Base-by-base conservation (phyloP, 2,888 invertebrate genomes). In the Leucophora obtusa region DNA sequence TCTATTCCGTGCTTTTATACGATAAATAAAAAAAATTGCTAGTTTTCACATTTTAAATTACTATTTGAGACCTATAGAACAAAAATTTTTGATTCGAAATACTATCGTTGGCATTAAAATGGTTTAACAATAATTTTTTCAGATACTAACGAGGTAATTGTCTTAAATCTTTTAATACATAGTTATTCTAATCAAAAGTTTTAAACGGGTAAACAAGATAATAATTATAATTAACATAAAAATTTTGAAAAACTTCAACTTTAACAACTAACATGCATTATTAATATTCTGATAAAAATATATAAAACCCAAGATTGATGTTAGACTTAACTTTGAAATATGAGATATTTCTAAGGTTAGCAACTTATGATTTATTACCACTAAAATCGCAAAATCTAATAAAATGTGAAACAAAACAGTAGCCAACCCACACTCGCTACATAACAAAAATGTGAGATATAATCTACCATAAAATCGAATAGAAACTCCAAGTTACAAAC, bases 391-490 rank as follows among this genome's bases (percentile, higher is more conserved):
- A 75, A 71, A 54, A 33, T 21, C n/a, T 15, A n/a, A 1, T 7
- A 66, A 69, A 79, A 75, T 79, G 62, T 80, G 69, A 75, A 76
- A 80, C 80, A 80, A 76, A 76, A 72, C 79, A 72, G 80, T 72
- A 80, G 76, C 51, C 71, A 76, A 72, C 80, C 80, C 62, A 80
- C 80, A 72, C 80, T 60, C 35, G 59, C n/a, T 10, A 1, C 10
- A 4, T 21, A 28, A 33, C 11, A 47, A 43, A 17, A 43, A 59
- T 43, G 66, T 38, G n/a, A 63, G 58, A 71, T 68, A 62, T 72
- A 71, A 71, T 60, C 10, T 51, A n/a, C 24, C 11, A 72, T 28
- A 17, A 47, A 28, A 72, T 78, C 77, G 72, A 68, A 54, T 59
- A 33, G 21, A 53, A 0, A 5, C 62, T 56, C 43, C 43, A 47